Base-by-base conservation (phyloP, 1,140 invertebrate genomes). In the Trachymyrmex cornetzi region DNA sequence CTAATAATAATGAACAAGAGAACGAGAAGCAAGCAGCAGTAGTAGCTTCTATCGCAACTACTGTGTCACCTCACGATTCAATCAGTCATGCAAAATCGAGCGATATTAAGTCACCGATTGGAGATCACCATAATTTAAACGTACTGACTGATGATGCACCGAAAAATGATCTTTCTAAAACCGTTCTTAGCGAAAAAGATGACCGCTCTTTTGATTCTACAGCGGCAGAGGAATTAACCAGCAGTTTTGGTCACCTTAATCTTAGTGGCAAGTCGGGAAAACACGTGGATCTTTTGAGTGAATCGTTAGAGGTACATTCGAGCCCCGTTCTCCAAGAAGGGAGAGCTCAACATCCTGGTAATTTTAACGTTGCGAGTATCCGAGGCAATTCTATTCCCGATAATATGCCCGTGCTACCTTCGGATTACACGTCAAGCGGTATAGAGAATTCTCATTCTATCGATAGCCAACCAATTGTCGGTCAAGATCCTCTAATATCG, bases 171-270 rank as follows among this genome's bases (percentile, higher is more conserved):
- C 90, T 91, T 67, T 92, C 87, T 1, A 91, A 91, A 48, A 92
- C 64, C 27, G 57, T 87, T 82, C 14, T 87, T 1, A 50, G 93
- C 38, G 92, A 93, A 4, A 94, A 90, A 5, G 50, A 87, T 9
- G 93, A 94, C 55, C 87, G 90, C 0, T 91, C 92, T 77, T 93
- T 92, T 82, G 90, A 80, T 24, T 87, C 92, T 5, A 77, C 91
- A 30, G 50, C 50, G 3, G 14, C 89, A 0, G 72, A 85, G 0
- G 93, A 94, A 44, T 82, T 95, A 44, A 85, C 93, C 3, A 72
- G 74, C 48, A 91, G 81, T 24, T 87, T 95, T 3, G 85, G 84
- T 67, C 94, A 95, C 34, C 66, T 94, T 38, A 91, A 63, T 77
- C 50, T 94, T 22, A 69, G 44, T 61, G 53, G 81, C 61, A 91